A percentile compares a stretch with the other conserved stretches of the same genome.
Conservation (phyloP, 2,888 invertebrate genomes). For the Dasypolia templi region DNA sequence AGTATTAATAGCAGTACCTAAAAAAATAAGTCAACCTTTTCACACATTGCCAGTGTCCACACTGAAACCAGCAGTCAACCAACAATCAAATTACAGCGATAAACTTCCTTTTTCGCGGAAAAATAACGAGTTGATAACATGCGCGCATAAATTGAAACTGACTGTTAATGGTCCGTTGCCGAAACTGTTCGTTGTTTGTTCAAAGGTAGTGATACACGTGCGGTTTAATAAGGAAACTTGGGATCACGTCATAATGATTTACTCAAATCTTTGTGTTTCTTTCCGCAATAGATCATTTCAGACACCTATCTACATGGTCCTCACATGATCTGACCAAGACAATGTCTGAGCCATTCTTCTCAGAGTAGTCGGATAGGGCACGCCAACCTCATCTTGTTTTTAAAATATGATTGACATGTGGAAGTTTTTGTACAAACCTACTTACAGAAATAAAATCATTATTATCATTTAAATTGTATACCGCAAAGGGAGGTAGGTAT, state of each 20-base stretch:
- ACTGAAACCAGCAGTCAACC: not conserved
- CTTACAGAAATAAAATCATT: no score
- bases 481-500: no score
- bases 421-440: no score
- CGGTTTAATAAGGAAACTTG: not conserved
- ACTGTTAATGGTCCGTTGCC: conserved; percentile 51
- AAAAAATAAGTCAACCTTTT: no score
- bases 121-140: conserved; percentile 66
- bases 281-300: not conserved
- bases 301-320: not conserved
- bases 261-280: not conserved
- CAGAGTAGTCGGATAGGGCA: no score
- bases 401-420: no score
- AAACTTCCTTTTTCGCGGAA: conserved; percentile 47
- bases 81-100: no score
- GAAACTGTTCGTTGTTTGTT: conserved; percentile 30
- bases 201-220: conserved; percentile 15
- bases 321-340: not conserved
- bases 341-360: not conserved
- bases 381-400: no score
- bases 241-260: not conserved
- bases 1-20: no score
- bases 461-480: no score
- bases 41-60: not conserved
- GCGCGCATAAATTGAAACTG: conserved; percentile 60